A percentile compares a stretch with the other conserved stretches of the same genome.
phyloP scores from a whole-genome alignment of 2,888 invertebrate species.

The Zhengitettix transpicula region DNA sequence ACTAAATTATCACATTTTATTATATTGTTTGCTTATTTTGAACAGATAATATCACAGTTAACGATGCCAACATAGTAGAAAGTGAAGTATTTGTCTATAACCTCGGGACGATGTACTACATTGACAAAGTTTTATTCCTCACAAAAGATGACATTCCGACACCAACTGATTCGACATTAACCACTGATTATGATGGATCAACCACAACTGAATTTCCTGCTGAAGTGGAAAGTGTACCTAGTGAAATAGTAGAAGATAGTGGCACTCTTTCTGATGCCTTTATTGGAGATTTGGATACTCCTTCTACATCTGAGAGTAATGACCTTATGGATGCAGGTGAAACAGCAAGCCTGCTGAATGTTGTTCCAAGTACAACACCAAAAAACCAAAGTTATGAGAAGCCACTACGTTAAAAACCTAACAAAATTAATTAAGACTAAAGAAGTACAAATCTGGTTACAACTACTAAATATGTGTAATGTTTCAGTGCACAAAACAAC shows the following conservation, averaged over 20 bases:
- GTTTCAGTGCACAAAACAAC: background rate
- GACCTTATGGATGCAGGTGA: background rate
- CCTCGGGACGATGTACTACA: slow-evolving; percentile 45
- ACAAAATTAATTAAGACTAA: background rate
- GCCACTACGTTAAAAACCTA: background rate
- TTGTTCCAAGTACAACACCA: background rate
- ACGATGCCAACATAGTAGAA: slow-evolving; percentile 39
- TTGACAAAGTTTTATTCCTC: slow-evolving; percentile 37
- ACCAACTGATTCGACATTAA: slow-evolving; percentile 5
- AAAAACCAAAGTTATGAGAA: background rate
- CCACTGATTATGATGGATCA: background rate
- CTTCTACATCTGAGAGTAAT: background rate
- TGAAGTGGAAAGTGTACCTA: slow-evolving; percentile 11
- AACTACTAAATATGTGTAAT: background rate
- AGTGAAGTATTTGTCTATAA: slow-evolving; percentile 47
- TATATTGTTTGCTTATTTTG: background rate
- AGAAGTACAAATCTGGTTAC: slow-evolving; percentile 7
- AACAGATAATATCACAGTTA: slow-evolving; percentile 32
- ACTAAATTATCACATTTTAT: too few relatives aligned
- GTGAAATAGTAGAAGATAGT: slow-evolving; percentile 9
- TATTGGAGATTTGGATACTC: background rate
- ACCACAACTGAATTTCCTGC: slow-evolving; percentile 2
- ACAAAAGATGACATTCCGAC: slow-evolving; percentile 7
- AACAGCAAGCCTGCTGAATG: background rate
- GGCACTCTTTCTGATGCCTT: slow-evolving; percentile 9